A percentile compares a stretch with the other conserved stretches of the same genome.
phyloP scores from a whole-genome alignment of 2,113 vertebrate species.

The Pangasianodon gigas region DNA sequence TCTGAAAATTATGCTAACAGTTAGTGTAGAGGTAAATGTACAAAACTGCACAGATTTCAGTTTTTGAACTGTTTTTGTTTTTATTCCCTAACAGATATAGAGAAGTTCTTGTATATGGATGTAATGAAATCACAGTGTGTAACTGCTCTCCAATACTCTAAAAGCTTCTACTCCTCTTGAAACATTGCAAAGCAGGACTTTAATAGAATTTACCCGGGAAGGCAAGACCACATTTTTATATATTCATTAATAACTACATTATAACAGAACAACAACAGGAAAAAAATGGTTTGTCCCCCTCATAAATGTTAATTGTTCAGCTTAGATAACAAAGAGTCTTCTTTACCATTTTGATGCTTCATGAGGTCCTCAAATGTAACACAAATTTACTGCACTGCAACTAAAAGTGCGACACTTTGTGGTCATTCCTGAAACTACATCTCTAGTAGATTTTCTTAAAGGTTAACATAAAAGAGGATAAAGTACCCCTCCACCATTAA shows the following conservation, averaged over 20 bases:
- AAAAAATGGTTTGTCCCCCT: background rate
- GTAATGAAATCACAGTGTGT: background rate
- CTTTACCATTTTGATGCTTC: background rate
- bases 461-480: background rate
- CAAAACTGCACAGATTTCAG: background rate
- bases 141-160: background rate
- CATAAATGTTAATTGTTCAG: background rate
- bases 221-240: background rate
- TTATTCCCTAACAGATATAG: background rate
- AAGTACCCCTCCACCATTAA: background rate
- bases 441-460: background rate
- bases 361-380: background rate
- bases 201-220: background rate
- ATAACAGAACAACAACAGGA: background rate
- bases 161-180: background rate
- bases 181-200: background rate
- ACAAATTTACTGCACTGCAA: background rate
- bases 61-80: background rate
- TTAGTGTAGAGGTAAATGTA: background rate
- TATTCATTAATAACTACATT: background rate
- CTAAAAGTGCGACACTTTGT: slow-evolving; percentile 26
- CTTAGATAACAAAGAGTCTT: background rate
- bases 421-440: slow-evolving; percentile 27
- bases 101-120: background rate
- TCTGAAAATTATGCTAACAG: too few relatives aligned